Percentiles rank a stretch among this genome's conserved stretches.
phyloP scores from a whole-genome alignment of 2,797 vertebrate species.

The Pseudochromis fuscus region DNA sequence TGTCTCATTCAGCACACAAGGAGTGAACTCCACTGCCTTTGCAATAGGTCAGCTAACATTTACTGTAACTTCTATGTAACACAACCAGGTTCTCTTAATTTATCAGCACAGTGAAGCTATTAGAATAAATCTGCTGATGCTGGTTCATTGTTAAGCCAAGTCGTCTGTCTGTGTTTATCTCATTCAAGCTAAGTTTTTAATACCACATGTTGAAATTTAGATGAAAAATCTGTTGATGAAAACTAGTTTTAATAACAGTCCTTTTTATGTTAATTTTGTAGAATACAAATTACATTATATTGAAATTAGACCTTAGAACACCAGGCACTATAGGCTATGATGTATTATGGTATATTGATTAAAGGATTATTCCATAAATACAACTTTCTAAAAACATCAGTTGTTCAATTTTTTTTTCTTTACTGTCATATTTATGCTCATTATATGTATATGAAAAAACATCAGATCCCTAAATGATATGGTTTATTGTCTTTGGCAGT shows the following conservation, averaged over 20 bases:
- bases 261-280: too few species aligned
- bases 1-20: neutral
- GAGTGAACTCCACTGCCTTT: conserved; percentile 45
- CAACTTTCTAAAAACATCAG: neutral
- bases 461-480: too few species aligned
- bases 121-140: conserved; percentile 26
- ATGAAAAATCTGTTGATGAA: too few species aligned
- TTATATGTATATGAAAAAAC: too few species aligned
- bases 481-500: too few species aligned
- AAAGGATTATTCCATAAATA: neutral
- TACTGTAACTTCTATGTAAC: conserved; percentile 51
- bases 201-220: too few species aligned
- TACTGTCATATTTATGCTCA: neutral
- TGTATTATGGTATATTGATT: neutral
- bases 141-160: too few species aligned
- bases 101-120: conserved; percentile 50
- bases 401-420: neutral
- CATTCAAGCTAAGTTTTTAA: neutral
- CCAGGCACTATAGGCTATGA: too few species aligned
- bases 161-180: neutral
- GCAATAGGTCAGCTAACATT: conserved; percentile 73
- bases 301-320: too few species aligned
- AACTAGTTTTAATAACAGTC: too few species aligned
- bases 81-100: conserved; percentile 33
- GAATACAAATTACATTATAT: too few species aligned